These are phyloP conservation scores for Sinohyriopsis cumingii DNA, from an alignment of 2,888 invertebrate species.

Conservation along the genomic window DNA sequence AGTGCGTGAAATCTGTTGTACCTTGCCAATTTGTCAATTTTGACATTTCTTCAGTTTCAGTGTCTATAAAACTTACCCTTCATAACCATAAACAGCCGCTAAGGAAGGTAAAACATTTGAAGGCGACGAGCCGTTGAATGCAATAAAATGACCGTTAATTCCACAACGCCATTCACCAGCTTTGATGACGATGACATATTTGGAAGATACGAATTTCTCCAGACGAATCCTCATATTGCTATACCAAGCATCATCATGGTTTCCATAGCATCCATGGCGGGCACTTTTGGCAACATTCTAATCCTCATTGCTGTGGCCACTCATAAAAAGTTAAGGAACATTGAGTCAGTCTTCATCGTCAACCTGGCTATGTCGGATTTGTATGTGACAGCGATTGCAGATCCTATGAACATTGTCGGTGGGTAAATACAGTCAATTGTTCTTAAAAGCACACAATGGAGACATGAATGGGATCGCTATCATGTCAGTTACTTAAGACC, in stretches of 20 bases:
- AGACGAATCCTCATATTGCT: conserved; percentile 16
- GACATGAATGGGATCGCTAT: too few species aligned
- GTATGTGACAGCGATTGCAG: conserved; percentile 46
- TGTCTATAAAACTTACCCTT: too few species aligned
- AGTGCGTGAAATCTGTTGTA: too few species aligned
- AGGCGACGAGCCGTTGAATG: too few species aligned
- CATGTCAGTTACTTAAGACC: too few species aligned
- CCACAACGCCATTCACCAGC: too few species aligned
- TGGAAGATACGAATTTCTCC: conserved; percentile 22
- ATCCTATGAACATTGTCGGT: conserved; percentile 55
- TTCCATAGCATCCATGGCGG: conserved; percentile 17
- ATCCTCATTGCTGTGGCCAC: conserved; percentile 25
- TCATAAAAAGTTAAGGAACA: conserved; percentile 18
- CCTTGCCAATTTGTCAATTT: too few species aligned
- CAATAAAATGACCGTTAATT: too few species aligned
- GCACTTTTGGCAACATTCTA: conserved; percentile 34
- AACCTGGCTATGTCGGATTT: conserved; percentile 53
- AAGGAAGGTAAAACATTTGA: too few species aligned
- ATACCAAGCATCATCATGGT: conserved; percentile 25
- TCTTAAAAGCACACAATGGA: too few species aligned
- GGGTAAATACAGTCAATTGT: conserved; percentile 14
- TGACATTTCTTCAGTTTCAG: too few species aligned
- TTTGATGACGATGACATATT: neutral
- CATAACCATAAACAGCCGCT: too few species aligned
- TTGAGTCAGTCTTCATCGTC: conserved; percentile 46